Percentiles rank a stretch among this genome's conserved stretches.
phyloP scores from a whole-genome alignment of 2,797 vertebrate species.

The Silurus aristotelis region DNA sequence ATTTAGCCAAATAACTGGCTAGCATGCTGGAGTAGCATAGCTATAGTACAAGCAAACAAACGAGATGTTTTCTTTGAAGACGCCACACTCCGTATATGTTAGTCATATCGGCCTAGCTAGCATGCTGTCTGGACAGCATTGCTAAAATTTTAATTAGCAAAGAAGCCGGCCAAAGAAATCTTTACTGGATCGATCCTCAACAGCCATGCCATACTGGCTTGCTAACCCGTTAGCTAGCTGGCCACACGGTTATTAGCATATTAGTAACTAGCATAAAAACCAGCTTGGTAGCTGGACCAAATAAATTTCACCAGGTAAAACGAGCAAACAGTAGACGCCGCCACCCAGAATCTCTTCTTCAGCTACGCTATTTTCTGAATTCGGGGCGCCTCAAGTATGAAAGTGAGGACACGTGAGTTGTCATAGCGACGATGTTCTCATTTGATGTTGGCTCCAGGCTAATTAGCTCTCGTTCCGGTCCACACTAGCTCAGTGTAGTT shows the following conservation, averaged over 20 bases:
- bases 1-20: background rate
- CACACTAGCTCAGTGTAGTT: background rate
- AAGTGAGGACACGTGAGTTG: conserved; percentile 76
- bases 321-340: background rate
- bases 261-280: background rate
- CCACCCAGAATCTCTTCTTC: too few species aligned
- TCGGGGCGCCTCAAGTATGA: conserved; percentile 66
- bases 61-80: background rate
- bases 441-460: conserved; percentile 71
- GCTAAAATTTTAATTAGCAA: background rate
- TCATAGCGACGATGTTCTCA: conserved; percentile 73
- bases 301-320: background rate
- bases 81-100: background rate
- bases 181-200: background rate
- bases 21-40: background rate
- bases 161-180: background rate
- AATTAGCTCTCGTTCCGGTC: background rate
- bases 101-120: background rate
- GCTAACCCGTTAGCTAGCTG: background rate
- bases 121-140: background rate
- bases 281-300: background rate
- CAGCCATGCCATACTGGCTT: background rate
- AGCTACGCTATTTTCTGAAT: background rate
- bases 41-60: too few species aligned
- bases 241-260: background rate